Percentiles rank a stretch among this genome's conserved stretches.
Conservation (phyloP, 2,888 invertebrate species). For the Nasonovia ribisnigri region DNA sequence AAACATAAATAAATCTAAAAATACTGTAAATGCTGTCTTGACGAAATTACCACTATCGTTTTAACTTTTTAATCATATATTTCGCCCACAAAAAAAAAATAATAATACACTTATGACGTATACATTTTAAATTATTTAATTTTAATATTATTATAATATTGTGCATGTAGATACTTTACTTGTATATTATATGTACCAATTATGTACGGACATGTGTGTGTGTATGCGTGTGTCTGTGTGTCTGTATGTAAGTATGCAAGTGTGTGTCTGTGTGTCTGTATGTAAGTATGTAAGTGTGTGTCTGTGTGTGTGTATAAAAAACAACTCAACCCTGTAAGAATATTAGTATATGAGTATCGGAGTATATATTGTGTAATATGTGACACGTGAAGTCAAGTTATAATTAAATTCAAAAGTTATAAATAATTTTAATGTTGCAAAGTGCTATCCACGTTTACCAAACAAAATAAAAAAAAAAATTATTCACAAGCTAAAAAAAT, state of each 20-base stretch:
- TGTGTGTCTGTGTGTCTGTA: background rate
- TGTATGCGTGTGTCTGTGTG: background rate
- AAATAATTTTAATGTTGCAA: slow-evolving; percentile 17
- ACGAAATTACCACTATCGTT: background rate
- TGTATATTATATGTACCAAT: background rate
- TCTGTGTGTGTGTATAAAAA: background rate
- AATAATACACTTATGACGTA: background rate
- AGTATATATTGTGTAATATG: background rate
- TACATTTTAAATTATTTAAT: background rate
- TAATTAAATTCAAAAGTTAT: slow-evolving; percentile 17
- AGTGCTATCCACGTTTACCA: background rate
- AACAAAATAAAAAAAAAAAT: background rate
- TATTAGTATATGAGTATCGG: background rate
- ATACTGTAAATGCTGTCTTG: background rate
- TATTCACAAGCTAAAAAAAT: background rate
- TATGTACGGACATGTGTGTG: too few species aligned
- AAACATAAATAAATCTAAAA: background rate
- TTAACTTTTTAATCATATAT: background rate
- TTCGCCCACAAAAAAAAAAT: background rate
- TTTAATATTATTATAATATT: background rate
- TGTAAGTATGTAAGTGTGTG: too few species aligned
- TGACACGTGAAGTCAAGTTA: slow-evolving; percentile 6
- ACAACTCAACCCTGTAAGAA: background rate
- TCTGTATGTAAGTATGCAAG: too few species aligned
- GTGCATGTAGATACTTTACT: background rate